Evolutionary conservation across 1,140 invertebrate genomes (phyloP).

Genomic region (Chrysoperla carnea): DNA sequence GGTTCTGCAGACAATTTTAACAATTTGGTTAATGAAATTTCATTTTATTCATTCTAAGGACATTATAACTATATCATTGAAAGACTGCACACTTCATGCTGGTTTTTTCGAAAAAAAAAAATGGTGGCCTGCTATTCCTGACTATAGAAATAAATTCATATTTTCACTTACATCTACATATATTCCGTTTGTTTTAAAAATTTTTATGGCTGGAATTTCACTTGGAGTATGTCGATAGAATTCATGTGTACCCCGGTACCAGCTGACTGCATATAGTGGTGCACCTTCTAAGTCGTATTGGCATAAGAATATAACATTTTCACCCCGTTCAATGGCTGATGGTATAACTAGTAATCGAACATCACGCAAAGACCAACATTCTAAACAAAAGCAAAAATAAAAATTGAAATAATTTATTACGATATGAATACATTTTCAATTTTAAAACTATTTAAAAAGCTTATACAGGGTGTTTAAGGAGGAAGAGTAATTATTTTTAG

Average conservation of each 20-base stretch:
- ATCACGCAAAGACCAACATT: constrained; percentile 9
- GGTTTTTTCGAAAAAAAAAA: too few species aligned
- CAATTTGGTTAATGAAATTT: too few species aligned
- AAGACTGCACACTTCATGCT: not conserved
- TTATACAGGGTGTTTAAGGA: too few species aligned
- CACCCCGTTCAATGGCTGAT: constrained; percentile 34
- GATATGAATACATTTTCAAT: too few species aligned
- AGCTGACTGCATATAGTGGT: constrained; percentile 57
- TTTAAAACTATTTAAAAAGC: too few species aligned
- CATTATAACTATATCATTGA: constrained; percentile 1
- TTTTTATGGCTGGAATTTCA: constrained; percentile 41
- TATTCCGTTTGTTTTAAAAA: constrained; percentile 46
- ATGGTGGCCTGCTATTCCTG: too few species aligned
- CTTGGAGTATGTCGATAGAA: constrained; percentile 52
- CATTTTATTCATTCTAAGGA: too few species aligned
- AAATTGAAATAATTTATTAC: too few species aligned
- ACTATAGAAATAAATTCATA: too few species aligned
- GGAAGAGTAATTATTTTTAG: too few species aligned
- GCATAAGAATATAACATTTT: constrained; percentile 33
- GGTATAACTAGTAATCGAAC: constrained; percentile 33
- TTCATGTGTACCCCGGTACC: constrained; percentile 54
- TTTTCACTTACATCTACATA: constrained; percentile 49
- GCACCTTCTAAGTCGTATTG: constrained; percentile 50
- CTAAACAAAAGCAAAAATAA: not conserved
- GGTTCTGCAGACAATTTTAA: too few species aligned